phyloP scores from a whole-genome alignment of 2,113 vertebrate species.

The Periophthalmodon schlosseri region DNA sequence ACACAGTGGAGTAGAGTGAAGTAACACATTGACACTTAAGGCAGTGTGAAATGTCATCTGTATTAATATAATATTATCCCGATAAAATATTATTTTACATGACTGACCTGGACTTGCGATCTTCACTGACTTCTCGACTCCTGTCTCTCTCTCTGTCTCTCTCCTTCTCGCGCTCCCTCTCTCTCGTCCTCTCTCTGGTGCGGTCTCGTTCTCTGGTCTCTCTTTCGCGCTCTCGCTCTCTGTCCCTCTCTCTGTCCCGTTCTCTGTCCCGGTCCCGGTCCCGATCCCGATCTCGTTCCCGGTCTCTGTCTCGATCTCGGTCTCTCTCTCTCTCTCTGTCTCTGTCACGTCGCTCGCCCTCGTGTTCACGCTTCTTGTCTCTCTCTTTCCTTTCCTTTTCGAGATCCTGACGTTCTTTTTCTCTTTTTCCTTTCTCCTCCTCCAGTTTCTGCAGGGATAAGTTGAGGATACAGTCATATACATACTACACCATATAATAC shows the following conservation, averaged over 20 bases:
- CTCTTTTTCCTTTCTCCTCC: slow-evolving; percentile 98
- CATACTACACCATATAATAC: background rate
- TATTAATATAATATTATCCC: no score
- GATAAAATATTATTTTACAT: background rate
- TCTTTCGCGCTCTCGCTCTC: slow-evolving; percentile 76
- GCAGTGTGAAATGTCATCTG: no score
- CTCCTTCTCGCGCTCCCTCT: slow-evolving; percentile 85
- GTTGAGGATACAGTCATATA: slow-evolving; percentile 74
- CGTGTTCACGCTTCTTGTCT: slow-evolving; percentile 94
- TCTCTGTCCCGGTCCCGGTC: slow-evolving; percentile 88
- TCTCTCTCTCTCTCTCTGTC: slow-evolving; percentile 78
- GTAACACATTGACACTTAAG: no score
- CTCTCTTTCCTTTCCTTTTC: slow-evolving; percentile 94
- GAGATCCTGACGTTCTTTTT: slow-evolving; percentile 94
- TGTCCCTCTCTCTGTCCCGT: slow-evolving; percentile 85
- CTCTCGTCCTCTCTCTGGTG: slow-evolving; percentile 85
- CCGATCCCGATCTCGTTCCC: slow-evolving; percentile 87
- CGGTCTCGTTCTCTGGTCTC: slow-evolving; percentile 84
- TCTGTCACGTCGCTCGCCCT: slow-evolving; percentile 86
- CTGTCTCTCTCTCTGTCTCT: slow-evolving; percentile 86
- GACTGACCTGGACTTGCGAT: slow-evolving; percentile 87
- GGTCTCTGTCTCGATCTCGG: slow-evolving; percentile 83
- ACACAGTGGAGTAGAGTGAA: no score
- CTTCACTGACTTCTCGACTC: slow-evolving; percentile 89
- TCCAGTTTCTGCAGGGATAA: slow-evolving; percentile 94